These are phyloP conservation scores for Goniozus legneri DNA, from an alignment of 1,140 invertebrate genomes.

Conservation along the genomic window DNA sequence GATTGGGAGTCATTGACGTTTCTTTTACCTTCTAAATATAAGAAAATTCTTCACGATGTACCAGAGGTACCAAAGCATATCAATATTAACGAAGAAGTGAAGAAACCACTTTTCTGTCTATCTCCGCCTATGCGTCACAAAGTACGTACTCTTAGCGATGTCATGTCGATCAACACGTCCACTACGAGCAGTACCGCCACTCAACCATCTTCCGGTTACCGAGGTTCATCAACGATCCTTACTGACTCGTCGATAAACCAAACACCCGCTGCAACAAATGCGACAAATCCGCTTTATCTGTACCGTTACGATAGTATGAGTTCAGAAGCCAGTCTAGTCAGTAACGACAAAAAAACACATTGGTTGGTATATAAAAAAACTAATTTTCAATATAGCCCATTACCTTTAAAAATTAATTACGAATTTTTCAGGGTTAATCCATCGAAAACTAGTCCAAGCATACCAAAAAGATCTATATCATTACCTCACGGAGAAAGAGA, in stretches of 20 bases:
- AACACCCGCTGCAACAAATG: slow-evolving; percentile 54
- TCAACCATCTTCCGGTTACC: slow-evolving; percentile 77
- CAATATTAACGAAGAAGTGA: slow-evolving; percentile 55
- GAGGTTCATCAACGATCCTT: slow-evolving; percentile 79
- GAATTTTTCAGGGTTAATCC: too few species aligned
- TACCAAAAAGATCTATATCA: slow-evolving; percentile 65
- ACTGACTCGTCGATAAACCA: slow-evolving; percentile 68
- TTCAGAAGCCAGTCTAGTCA: slow-evolving; percentile 62
- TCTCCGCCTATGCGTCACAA: slow-evolving; percentile 58
- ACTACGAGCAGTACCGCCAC: slow-evolving; percentile 74
- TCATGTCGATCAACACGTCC: slow-evolving; percentile 60
- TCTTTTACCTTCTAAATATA: slow-evolving; percentile 77
- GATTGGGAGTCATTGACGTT: slow-evolving; percentile 91
- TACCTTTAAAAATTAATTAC: not conserved
- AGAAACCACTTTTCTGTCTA: slow-evolving; percentile 66
- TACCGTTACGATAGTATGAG: slow-evolving; percentile 78
- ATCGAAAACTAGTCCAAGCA: slow-evolving; percentile 49
- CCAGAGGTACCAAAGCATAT: slow-evolving; percentile 68
- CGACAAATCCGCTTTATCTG: slow-evolving; percentile 70
- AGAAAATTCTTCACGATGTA: slow-evolving; percentile 67
- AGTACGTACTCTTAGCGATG: slow-evolving; percentile 47
- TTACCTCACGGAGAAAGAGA: slow-evolving; percentile 57
- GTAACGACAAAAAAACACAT: slow-evolving; percentile 51
- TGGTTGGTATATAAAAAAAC: slow-evolving; percentile 40
- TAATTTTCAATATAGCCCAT: not conserved